phyloP scores from a whole-genome alignment of 2,797 vertebrate species.

The Arnoldichthys spilopterus region DNA sequence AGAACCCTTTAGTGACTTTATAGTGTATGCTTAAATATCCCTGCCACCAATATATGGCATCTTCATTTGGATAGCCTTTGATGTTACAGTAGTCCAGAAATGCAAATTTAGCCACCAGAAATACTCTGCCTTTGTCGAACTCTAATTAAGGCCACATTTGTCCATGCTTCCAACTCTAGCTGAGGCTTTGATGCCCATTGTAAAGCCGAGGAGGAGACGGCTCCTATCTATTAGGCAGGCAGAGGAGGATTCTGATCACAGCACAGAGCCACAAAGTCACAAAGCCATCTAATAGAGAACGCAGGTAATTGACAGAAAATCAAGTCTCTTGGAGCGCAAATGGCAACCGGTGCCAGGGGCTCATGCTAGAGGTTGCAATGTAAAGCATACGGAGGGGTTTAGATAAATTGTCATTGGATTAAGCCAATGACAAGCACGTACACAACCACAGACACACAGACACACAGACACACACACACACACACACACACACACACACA shows the following conservation, averaged over 20 bases:
- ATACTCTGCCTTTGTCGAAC: constrained; percentile 66
- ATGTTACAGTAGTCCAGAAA: constrained; percentile 17
- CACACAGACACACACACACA: neutral
- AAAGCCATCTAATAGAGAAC: constrained; percentile 48
- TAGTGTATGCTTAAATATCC: constrained; percentile 2
- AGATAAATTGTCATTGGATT: constrained; percentile 50
- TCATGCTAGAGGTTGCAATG: constrained; percentile 36
- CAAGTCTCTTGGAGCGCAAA: constrained; percentile 46
- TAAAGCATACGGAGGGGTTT: constrained; percentile 42
- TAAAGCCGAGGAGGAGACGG: constrained; percentile 29
- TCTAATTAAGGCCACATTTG: constrained; percentile 60
- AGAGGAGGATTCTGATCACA: constrained; percentile 49
- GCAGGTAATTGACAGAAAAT: constrained; percentile 53
- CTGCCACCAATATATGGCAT: neutral
- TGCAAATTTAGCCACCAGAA: neutral
- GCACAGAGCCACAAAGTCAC: constrained; percentile 51
- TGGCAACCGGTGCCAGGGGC: constrained; percentile 40
- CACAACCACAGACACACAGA: neutral
- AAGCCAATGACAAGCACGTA: constrained; percentile 23
- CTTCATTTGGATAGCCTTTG: constrained; percentile 37
- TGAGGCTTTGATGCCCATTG: constrained; percentile 47
- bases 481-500: neutral
- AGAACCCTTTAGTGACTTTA: neutral
- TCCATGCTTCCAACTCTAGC: constrained; percentile 9
- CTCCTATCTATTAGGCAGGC: constrained; percentile 48